Evolutionary conservation across 37 sponge, comb jelly and placozoan species (phyloP).

Genomic region (Sycon ciliatum): DNA sequence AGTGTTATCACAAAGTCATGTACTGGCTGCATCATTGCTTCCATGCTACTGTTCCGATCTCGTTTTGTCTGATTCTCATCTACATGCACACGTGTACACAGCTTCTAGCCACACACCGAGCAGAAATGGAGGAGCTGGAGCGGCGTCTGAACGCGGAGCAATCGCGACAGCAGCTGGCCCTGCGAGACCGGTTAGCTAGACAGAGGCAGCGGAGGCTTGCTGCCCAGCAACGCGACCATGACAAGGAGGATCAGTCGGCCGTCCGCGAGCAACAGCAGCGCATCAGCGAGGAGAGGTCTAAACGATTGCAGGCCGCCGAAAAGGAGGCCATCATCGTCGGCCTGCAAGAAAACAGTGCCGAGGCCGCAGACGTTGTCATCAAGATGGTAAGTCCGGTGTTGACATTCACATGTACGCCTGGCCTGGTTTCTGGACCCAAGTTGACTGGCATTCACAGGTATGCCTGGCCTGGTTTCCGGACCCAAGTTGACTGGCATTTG

Average conservation of each 20-base stretch:
- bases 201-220: not conserved
- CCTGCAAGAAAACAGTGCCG: conserved; percentile 13
- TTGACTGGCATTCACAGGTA: no score
- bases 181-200: not conserved
- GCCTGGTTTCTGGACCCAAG: no score
- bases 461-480: no score
- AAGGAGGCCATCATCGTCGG: conserved; percentile 1
- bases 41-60: no score
- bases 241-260: not conserved
- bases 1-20: no score
- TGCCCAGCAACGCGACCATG: not conserved
- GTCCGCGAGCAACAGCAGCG: not conserved
- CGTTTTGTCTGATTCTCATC: no score
- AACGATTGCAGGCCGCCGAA: not conserved
- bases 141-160: not conserved
- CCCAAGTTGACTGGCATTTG: no score
- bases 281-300: not conserved
- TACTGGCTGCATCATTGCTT: no score
- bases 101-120: not conserved
- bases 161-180: not conserved
- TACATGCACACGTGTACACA: not conserved
- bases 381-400: not conserved
- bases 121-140: conserved; percentile 5
- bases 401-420: no score
- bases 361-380: conserved; percentile 3